Base-by-base conservation (phyloP, 2,797 vertebrate species). In the Mormyrus proboscirostris region DNA sequence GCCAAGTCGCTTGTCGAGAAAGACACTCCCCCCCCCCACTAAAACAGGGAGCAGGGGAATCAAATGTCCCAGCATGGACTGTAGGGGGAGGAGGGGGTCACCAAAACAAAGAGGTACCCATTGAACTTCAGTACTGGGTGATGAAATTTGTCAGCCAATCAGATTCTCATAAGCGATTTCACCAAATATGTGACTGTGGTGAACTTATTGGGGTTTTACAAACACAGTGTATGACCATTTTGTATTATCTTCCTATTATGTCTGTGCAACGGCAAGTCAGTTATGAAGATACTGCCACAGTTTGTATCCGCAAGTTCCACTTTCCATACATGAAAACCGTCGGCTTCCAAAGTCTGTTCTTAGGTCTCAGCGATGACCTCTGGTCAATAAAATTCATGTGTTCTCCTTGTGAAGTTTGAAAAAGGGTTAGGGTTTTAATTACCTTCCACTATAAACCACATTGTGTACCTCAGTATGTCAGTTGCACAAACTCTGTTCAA, bases 391-490 rank as follows among this genome's bases (percentile, higher is more conserved):
- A 57, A 55, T 57, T 9, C 33, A 44, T n/a, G 86, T 87, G n/a
- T 87, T 16, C 57, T 87, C 14, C 49, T 49, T 12, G 5, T 33
- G 84, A 86, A 53, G 50, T 89, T 85, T 55, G n/a, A n/a, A 90
- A 41, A 51, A 88, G 49, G 44, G 53, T 33, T 89, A 44, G 38
- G 76, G 50, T 19, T 84, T 95, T 93, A 50, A 92, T 92, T 91
- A 59, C 25, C 25, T 51, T 73, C 86, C 89, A 88, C 88, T 90
- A 79, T 89, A 93, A 93, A 95, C 94, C 94, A 94, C 94, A 94
- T 92, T 94, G 92, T 95, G 97, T 98, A 97, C 97, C 97, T 98
- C 97, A 97, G 94, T 94, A 94, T 94, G 92, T 95, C 90, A 89
- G 93, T 95, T 95, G 93, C 94, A 96, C 92, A 95, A 94, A 95